Evolutionary conservation across 2,888 invertebrate genomes (phyloP).

Genomic region (Malthinus flaveolus): DNA sequence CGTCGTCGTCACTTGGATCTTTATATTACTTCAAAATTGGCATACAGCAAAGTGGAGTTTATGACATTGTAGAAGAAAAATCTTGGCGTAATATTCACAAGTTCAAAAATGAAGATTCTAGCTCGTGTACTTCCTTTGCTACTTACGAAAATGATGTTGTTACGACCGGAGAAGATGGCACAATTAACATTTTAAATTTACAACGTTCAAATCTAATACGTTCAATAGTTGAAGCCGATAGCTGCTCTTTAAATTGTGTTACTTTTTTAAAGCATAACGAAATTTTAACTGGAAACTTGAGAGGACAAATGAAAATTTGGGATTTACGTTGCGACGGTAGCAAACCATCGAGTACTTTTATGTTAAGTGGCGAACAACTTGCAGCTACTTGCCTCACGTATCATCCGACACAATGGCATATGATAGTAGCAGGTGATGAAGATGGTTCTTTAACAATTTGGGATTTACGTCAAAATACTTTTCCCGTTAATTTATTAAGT

Average conservation of each 20-base stretch:
- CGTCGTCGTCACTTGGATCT: constrained; percentile 69
- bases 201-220: constrained; percentile 56
- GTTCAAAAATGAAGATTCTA: constrained; percentile 59
- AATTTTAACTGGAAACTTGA: constrained; percentile 81
- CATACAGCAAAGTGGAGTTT: constrained; percentile 60
- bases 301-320: constrained; percentile 90
- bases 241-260: constrained; percentile 77
- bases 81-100: constrained; percentile 71
- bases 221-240: constrained; percentile 73
- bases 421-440: constrained; percentile 81
- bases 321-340: constrained; percentile 71
- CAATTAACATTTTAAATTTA: constrained; percentile 61
- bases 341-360: constrained; percentile 70
- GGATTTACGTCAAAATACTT: constrained; percentile 84
- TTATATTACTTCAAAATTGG: constrained; percentile 68
- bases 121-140: constrained; percentile 78
- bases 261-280: constrained; percentile 73
- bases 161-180: constrained; percentile 85
- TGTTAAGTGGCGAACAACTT: constrained; percentile 73
- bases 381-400: constrained; percentile 76
- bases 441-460: constrained; percentile 87
- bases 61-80: constrained; percentile 62
- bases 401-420: constrained; percentile 88
- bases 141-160: constrained; percentile 78
- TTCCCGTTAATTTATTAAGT: constrained; percentile 79